Conservation (phyloP, 2,797 vertebrate species). For the Linurgus olivaceus region DNA sequence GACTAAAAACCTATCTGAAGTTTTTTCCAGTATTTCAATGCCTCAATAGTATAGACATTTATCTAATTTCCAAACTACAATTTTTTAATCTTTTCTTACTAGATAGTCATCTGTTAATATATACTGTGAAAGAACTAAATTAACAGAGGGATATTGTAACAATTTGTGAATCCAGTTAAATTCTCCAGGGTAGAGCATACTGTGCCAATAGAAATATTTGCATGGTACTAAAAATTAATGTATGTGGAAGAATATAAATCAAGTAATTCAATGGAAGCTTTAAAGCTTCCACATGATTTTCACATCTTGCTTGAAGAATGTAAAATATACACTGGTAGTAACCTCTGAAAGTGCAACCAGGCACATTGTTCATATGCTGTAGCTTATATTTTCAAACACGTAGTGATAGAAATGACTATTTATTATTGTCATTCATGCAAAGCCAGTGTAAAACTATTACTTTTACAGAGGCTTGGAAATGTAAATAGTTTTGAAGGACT, state of each 20-base stretch:
- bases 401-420: neutral
- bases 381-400: neutral
- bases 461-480: neutral
- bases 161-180: conserved; percentile 4
- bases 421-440: neutral
- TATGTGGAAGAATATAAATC: conserved; percentile 7
- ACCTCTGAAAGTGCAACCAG: neutral
- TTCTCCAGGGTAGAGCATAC: neutral
- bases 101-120: neutral
- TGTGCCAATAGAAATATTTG: conserved; percentile 44
- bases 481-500: neutral
- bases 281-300: neutral
- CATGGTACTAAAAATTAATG: conserved; percentile 24
- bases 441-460: neutral
- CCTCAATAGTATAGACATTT: neutral
- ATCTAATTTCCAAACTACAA: neutral
- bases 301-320: neutral
- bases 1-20: neutral
- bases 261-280: neutral
- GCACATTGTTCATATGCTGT: neutral
- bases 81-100: neutral
- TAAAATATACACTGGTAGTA: neutral
- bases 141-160: conserved; percentile 2
- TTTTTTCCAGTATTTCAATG: neutral
- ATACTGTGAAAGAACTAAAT: neutral